phyloP scores from a whole-genome alignment of 2,113 vertebrate genomes.

The Colistium nudipinnis region DNA sequence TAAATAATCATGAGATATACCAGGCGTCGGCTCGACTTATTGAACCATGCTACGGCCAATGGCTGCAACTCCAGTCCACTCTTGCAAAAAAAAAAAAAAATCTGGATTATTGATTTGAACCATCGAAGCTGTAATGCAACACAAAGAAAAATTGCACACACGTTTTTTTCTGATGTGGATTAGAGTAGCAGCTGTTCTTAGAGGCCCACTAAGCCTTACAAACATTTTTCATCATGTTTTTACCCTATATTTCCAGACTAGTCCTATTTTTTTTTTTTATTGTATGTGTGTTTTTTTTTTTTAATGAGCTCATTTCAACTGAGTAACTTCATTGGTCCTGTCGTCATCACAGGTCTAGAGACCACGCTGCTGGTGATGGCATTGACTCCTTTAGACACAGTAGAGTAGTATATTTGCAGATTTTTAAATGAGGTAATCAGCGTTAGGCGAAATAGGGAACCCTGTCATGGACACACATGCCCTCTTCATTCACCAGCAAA shows the following conservation, averaged over 20 bases:
- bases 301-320: slow-evolving; percentile 66
- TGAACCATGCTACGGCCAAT: slow-evolving; percentile 45
- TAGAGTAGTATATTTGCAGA: slow-evolving; percentile 84
- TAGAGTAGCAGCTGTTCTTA: slow-evolving; percentile 52
- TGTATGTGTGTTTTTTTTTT: slow-evolving; percentile 35
- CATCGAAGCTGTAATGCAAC: neutral
- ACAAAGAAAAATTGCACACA: neutral
- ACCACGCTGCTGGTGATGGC: slow-evolving; percentile 82
- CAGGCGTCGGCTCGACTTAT: slow-evolving; percentile 50
- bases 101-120: neutral
- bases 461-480: slow-evolving; percentile 74
- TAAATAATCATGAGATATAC: slow-evolving; percentile 50
- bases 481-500: slow-evolving; percentile 72
- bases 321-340: slow-evolving; percentile 76
- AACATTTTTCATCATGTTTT: slow-evolving; percentile 33
- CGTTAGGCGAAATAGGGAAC: slow-evolving; percentile 80
- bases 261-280: slow-evolving; percentile 38
- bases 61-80: slow-evolving; percentile 55
- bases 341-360: slow-evolving; percentile 77
- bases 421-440: slow-evolving; percentile 85
- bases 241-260: slow-evolving; percentile 48
- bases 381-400: slow-evolving; percentile 79
- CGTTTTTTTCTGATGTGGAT: slow-evolving; percentile 31
- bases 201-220: slow-evolving; percentile 26
- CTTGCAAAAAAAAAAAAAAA: slow-evolving; percentile 5